These are phyloP conservation scores for Mycetomoellerius zeteki DNA, from an alignment of 1,140 invertebrate genomes.

Conservation along the genomic window DNA sequence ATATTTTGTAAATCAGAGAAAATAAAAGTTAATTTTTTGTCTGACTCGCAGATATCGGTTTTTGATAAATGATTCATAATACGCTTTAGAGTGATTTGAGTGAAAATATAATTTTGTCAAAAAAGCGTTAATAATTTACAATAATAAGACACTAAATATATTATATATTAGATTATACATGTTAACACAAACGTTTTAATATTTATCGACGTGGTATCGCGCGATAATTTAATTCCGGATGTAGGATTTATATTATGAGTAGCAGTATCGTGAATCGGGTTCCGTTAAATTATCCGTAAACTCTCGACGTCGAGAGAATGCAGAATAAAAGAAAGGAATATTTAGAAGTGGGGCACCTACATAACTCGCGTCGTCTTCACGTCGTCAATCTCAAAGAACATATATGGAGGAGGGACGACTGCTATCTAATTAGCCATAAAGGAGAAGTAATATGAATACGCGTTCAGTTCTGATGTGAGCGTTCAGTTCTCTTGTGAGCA, in stretches of 20 bases:
- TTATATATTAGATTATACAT: neutral
- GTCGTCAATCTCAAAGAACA: neutral
- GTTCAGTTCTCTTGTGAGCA: no score
- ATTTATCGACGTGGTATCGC: neutral
- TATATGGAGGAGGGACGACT: neutral
- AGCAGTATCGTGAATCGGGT: slow-evolving; percentile 12
- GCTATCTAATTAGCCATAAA: slow-evolving; percentile 40
- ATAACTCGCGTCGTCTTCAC: slow-evolving; percentile 30
- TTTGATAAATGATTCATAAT: neutral
- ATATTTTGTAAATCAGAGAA: neutral
- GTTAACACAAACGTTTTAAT: neutral
- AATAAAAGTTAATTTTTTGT: neutral
- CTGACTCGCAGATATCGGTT: neutral
- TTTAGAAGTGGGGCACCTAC: slow-evolving; percentile 59
- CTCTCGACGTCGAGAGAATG: slow-evolving; percentile 32
- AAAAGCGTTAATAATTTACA: neutral
- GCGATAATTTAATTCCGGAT: neutral
- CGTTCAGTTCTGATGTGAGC: neutral
- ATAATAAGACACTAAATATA: neutral
- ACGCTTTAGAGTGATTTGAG: neutral
- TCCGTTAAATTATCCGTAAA: slow-evolving; percentile 46
- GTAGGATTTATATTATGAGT: neutral
- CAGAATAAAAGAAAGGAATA: slow-evolving; percentile 41
- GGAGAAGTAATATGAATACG: neutral
- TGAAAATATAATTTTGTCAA: neutral